Conservation (phyloP, 2,113 vertebrate species). For the Petromus typicus region DNA sequence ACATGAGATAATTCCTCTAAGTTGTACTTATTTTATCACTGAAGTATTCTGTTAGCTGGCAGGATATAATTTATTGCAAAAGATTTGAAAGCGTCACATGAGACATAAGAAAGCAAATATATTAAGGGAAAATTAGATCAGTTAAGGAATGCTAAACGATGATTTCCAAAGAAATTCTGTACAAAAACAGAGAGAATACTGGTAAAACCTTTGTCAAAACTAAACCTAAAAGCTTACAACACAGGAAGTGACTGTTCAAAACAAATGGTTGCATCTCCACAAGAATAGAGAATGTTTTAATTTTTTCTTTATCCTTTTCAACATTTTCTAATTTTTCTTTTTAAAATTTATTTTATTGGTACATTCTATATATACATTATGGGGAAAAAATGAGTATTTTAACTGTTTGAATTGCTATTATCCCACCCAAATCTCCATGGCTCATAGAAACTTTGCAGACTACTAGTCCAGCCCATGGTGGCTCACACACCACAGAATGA, state of each 20-base stretch:
- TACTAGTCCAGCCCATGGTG: fast-evolving
- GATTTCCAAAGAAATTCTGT: background rate
- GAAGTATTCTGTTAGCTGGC: background rate
- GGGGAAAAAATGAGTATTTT: background rate
- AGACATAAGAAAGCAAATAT: background rate
- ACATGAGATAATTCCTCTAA: background rate
- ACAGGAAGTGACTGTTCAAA: background rate
- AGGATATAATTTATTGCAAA: background rate
- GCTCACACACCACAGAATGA: background rate
- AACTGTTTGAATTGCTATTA: background rate
- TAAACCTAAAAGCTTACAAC: background rate
- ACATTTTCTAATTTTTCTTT: too few relatives aligned
- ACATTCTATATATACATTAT: too few relatives aligned
- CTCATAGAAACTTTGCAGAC: background rate
- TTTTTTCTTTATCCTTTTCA: background rate
- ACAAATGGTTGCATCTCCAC: background rate
- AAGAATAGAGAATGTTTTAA: background rate
- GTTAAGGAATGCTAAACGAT: background rate
- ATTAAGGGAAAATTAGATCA: background rate
- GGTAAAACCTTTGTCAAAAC: background rate
- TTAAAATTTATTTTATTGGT: too few relatives aligned
- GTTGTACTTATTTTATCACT: background rate
- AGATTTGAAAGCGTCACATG: background rate
- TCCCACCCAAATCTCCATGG: background rate
- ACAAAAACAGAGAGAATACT: background rate